Evolutionary conservation across 2,888 invertebrate species (phyloP), one percentile per base, ranked within the genome.

Genomic region (Cactoblastis cactorum): DNA sequence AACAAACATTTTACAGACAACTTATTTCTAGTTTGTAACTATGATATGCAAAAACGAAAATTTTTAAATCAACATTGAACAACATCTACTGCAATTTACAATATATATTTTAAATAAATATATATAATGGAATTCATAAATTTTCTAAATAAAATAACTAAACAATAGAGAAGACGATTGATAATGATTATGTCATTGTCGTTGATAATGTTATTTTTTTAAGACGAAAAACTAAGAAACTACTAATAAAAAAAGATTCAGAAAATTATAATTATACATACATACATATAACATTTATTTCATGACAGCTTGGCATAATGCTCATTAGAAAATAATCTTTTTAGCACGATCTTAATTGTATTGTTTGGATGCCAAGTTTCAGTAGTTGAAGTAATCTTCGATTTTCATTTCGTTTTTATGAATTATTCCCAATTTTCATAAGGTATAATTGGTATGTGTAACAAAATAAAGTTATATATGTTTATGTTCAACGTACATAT

Each of bases 41-140:
- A 43, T 43, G 43, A 43, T 43, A 43, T 43, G 43, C 43, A 43
- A 43, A 28, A 22, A 24, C 39, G 19, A 22, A 19, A 41, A 14
- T 12, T 24, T 41, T 12, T 1, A 39, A 22, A 22, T 19, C 1
- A 39, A 22, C 22, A 39, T 39, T 33, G 2, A 33, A 33, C n/a
- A 2, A 33, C 3, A 3, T n/a, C 34, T 35, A 35, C 34, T 14
- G 34, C 0, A 8, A 14, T 35, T 15, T 14, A 5, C 34, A 14
- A 14, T 12, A 14, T 28, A 28, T 28, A 9, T 28, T 6, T 28
- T 28, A 28, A 6, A 28, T 1, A 28, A 1, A 8, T 28, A 28
- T 28, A 28, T 6, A 4, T 4, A 22, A 22, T 22, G 22, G 22
- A 22, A 22, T 28, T 6, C 28, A 28, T 9, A 28, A 6, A 6